Conservation (phyloP, 2,888 invertebrate genomes). For the Drosophila pegasa region DNA sequence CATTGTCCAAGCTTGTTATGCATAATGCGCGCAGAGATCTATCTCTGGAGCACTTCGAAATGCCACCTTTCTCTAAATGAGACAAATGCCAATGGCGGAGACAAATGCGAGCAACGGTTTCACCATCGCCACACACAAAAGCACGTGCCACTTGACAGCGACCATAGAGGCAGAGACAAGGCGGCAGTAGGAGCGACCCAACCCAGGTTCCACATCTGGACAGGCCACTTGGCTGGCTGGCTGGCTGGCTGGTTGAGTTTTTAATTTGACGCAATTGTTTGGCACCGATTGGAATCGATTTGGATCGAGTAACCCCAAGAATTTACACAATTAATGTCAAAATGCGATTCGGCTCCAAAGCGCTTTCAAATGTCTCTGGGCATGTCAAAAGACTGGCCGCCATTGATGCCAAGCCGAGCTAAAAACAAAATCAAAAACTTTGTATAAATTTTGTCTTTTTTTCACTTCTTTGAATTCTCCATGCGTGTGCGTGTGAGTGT, state of each 20-base stretch:
- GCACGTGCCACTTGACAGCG: constrained; percentile 72
- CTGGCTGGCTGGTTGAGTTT: constrained; percentile 56
- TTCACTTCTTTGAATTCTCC: not conserved
- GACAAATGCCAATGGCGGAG: constrained; percentile 57
- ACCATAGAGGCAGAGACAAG: constrained; percentile 28
- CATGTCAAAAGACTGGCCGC: constrained; percentile 64
- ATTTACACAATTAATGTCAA: constrained; percentile 72
- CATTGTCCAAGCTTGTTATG: constrained; percentile 63
- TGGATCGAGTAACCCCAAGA: constrained; percentile 58
- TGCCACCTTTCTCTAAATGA: constrained; percentile 71
- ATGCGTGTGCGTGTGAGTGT: constrained; percentile 1
- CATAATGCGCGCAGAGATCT: constrained; percentile 22
- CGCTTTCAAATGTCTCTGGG: constrained; percentile 72
- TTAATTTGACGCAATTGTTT: constrained; percentile 76
- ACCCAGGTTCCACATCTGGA: constrained; percentile 37
- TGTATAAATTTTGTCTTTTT: constrained; percentile 13
- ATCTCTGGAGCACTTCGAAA: constrained; percentile 43
- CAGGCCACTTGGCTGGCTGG: constrained; percentile 55
- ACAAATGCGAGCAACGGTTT: constrained; percentile 73
- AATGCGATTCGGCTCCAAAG: constrained; percentile 52
- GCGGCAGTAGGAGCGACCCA: constrained; percentile 32
- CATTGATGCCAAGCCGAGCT: constrained; percentile 41
- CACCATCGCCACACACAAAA: constrained; percentile 58
- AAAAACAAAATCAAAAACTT: constrained; percentile 33
- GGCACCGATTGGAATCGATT: constrained; percentile 64